Conservation (phyloP, 2,888 invertebrate genomes). For the Cephus nigrinus region DNA sequence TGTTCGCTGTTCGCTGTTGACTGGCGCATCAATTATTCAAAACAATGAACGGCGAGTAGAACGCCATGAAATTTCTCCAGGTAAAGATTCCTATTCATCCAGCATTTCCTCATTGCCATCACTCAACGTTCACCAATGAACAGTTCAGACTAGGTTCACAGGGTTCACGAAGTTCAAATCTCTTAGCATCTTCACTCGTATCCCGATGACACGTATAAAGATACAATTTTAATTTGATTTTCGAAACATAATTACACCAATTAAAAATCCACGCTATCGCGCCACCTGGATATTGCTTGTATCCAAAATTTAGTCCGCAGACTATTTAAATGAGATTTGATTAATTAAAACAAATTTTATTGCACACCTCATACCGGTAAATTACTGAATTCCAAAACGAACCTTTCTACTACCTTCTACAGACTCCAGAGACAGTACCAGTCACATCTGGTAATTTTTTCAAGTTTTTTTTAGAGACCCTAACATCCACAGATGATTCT, state of each 20-base stretch:
- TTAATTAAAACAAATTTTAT: conserved; percentile 42
- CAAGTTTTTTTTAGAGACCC: background rate
- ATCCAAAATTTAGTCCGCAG: background rate
- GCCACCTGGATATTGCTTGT: too few relatives aligned
- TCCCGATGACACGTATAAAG: background rate
- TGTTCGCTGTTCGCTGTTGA: conserved; percentile 7
- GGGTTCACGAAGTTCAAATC: background rate
- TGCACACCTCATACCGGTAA: conserved; percentile 19
- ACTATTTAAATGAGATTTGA: conserved; percentile 10
- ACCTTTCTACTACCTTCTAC: background rate
- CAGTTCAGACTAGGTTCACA: background rate
- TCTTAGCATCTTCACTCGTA: background rate
- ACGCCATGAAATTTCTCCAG: background rate
- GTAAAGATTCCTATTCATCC: background rate
- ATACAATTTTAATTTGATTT: background rate
- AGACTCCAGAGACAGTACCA: background rate
- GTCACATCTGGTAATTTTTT: background rate
- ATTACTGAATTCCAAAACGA: background rate
- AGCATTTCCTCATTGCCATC: conserved; percentile 33
- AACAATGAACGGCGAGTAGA: conserved; percentile 33
- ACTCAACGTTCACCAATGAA: conserved; percentile 27
- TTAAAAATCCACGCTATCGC: background rate
- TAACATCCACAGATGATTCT: background rate
- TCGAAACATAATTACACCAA: background rate
- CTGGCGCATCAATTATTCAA: conserved; percentile 40